Evolutionary conservation across 2,888 invertebrate species (phyloP).

Genomic region (Neoaliturus tenellus): DNA sequence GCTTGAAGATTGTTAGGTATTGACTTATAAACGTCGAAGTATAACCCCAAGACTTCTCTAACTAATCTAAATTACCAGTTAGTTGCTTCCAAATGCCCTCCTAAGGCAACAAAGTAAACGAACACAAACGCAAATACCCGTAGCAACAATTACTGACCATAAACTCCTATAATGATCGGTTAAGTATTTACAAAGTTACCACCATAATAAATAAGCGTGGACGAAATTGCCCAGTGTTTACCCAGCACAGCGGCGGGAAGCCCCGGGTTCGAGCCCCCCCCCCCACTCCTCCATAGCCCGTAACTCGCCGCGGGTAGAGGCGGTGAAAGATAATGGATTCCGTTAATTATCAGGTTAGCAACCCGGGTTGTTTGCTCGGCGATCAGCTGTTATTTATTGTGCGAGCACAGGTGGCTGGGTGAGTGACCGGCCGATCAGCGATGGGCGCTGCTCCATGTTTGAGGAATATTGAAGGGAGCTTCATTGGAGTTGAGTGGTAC

Average conservation of each 20-base stretch:
- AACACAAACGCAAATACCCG: too few relatives aligned
- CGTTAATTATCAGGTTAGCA: constrained; percentile 31
- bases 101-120: too few relatives aligned
- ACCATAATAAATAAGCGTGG: not conserved
- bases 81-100: too few relatives aligned
- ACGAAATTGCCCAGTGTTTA: not conserved
- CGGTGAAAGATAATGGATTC: constrained; percentile 37
- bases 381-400: constrained; percentile 51
- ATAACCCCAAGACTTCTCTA: too few relatives aligned
- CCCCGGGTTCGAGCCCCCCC: not conserved
- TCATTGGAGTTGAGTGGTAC: not conserved
- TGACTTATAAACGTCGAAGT: too few relatives aligned
- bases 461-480: not conserved
- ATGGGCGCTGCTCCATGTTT: too few relatives aligned
- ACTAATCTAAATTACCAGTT: too few relatives aligned
- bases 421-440: not conserved
- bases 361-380: constrained; percentile 32
- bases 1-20: too few relatives aligned
- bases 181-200: not conserved
- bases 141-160: too few relatives aligned
- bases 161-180: not conserved
- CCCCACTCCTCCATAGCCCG: not conserved
- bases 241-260: not conserved
- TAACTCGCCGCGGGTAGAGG: constrained; percentile 4
- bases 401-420: constrained; percentile 41